Conservation (phyloP, 2,113 vertebrate genomes). For the Asarcornis scutulata region DNA sequence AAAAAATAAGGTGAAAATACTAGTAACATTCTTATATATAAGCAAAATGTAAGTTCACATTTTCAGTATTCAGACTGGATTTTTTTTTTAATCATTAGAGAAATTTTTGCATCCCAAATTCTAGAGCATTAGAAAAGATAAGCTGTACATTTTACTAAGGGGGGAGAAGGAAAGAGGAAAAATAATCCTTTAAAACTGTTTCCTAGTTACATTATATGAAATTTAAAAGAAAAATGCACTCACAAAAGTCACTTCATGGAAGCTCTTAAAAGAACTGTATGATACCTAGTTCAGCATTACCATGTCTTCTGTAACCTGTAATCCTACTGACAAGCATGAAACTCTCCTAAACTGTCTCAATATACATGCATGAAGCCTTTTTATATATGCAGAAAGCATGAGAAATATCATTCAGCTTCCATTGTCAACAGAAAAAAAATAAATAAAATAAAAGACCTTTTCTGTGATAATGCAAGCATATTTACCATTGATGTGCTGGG, state of each 20-base stretch:
- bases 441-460: not conserved
- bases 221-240: conserved; percentile 18
- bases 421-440: not conserved
- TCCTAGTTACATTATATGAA: not conserved
- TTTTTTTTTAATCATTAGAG: not conserved
- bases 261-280: conserved; percentile 10
- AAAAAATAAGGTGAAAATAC: not conserved
- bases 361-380: conserved; percentile 3
- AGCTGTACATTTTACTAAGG: not conserved
- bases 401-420: not conserved
- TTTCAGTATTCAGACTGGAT: not conserved
- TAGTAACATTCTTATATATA: not conserved
- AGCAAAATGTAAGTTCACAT: not conserved
- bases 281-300: conserved; percentile 13
- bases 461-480: conserved; percentile 8
- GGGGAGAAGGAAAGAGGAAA: not conserved
- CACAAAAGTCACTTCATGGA: conserved; percentile 21
- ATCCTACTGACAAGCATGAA: conserved; percentile 12
- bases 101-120: not conserved
- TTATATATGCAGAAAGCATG: not conserved
- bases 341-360: conserved; percentile 14
- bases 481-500: conserved; percentile 6
- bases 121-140: not conserved
- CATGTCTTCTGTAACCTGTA: conserved; percentile 11
- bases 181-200: not conserved